Conservation (phyloP, 2,888 invertebrate genomes). For the Apamea crenata region DNA sequence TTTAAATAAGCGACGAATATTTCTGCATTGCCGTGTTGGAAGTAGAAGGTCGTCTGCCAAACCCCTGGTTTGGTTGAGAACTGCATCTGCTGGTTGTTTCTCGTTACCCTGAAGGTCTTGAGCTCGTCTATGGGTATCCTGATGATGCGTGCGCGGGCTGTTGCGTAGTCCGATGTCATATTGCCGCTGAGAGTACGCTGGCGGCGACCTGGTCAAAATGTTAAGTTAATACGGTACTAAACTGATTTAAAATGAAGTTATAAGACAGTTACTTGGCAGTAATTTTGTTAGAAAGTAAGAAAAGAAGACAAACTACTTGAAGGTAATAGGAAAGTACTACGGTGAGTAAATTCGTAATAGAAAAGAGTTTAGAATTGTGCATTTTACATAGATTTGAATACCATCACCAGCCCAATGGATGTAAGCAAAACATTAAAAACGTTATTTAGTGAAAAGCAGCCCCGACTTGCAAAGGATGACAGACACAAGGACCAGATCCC, state of each 20-base stretch:
- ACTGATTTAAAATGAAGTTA: not conserved
- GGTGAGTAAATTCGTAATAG: no score
- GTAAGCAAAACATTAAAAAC: not conserved
- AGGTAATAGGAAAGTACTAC: no score
- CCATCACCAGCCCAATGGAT: not conserved
- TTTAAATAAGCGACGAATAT: conserved; percentile 92
- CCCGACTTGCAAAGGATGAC: not conserved
- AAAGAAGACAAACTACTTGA: not conserved
- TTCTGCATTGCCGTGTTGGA: conserved; percentile 96
- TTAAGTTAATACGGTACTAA: not conserved
- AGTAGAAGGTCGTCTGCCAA: conserved; percentile 95
- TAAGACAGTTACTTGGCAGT: not conserved
- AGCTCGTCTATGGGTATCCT: conserved; percentile 84
- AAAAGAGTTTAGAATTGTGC: not conserved
- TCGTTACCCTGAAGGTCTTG: conserved; percentile 83
- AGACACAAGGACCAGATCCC: not conserved
- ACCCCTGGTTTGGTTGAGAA: conserved; percentile 88
- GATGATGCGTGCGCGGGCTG: conserved; percentile 84
- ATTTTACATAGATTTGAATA: not conserved
- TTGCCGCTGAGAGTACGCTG: conserved; percentile 91
- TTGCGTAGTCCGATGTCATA: conserved; percentile 86
- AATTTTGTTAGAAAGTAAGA: not conserved
- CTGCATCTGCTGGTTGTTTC: conserved; percentile 86
- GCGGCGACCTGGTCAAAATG: conserved; percentile 86
- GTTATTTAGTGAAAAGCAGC: not conserved